A percentile compares a stretch with the other conserved stretches of the same genome.
Conservation (phyloP, 2,797 vertebrate genomes). For the Aphelocoma californica region DNA sequence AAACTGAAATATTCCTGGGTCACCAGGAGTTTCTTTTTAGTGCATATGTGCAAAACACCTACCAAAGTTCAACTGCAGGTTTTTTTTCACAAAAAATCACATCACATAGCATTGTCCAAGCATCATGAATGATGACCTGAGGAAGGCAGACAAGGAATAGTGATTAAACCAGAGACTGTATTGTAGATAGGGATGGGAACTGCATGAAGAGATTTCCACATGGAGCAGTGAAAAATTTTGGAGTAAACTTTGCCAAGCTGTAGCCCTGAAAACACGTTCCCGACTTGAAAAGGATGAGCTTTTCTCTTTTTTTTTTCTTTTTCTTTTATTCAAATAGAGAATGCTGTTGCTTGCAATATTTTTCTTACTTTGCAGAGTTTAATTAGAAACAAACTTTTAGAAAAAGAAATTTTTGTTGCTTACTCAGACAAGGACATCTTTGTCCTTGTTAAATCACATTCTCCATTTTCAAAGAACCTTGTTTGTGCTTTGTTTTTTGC, state of each 20-base stretch:
- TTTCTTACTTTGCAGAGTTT: background rate
- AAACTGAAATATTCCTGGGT: background rate
- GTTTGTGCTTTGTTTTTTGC: background rate
- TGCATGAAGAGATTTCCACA: background rate
- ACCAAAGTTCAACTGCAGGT: background rate
- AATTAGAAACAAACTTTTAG: background rate
- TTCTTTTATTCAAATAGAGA: background rate
- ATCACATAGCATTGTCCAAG: background rate
- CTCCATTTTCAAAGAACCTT: background rate
- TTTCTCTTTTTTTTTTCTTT: background rate
- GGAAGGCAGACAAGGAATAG: background rate
- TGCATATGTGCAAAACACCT: background rate
- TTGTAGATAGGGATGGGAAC: background rate
- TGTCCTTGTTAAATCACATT: background rate
- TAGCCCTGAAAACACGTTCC: background rate
- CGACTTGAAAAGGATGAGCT: background rate
- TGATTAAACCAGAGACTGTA: background rate
- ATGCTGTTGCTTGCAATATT: background rate
- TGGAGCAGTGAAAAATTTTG: background rate
- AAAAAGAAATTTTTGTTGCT: background rate
- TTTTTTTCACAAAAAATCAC: background rate
- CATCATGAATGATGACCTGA: background rate
- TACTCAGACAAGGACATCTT: background rate
- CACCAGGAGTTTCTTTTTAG: background rate
- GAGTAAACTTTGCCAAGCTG: background rate